Evolutionary conservation across 2,888 invertebrate species (phyloP).

Genomic region (Drosophila mayaguana): DNA sequence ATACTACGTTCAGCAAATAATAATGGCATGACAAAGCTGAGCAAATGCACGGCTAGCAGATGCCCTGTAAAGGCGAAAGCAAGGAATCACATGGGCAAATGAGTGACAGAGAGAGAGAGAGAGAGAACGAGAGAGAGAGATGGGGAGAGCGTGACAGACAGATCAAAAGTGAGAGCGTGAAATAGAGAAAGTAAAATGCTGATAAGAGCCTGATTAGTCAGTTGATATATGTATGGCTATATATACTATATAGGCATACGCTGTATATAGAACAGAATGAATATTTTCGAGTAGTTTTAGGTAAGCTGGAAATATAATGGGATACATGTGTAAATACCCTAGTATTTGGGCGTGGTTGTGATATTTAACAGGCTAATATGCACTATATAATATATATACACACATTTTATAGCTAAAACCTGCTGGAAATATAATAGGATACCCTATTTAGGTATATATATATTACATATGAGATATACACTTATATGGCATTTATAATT

Average conservation of each 20-base stretch:
- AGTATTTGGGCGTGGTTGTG: background rate
- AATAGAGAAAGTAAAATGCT: background rate
- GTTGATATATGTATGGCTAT: background rate
- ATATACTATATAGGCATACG: background rate
- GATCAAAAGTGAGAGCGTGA: background rate
- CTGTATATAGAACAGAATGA: background rate
- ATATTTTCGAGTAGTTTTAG: too few species aligned
- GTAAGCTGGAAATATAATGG: background rate
- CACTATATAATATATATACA: background rate
- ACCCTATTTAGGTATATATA: too few species aligned
- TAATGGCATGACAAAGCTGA: background rate
- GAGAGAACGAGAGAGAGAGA: too few species aligned
- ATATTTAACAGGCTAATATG: background rate
- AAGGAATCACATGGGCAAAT: too few species aligned
- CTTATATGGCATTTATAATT: too few species aligned
- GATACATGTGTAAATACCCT: background rate
- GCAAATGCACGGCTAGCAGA: constrained; percentile 2
- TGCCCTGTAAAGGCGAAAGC: constrained; percentile 17
- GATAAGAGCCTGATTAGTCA: background rate
- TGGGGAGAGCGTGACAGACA: background rate
- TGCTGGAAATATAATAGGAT: too few species aligned
- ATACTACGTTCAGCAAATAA: constrained; percentile 6
- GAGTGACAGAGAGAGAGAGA: background rate
- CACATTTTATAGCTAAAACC: background rate
- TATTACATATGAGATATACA: too few species aligned